Evolutionary conservation across 64 coral and sea anemone genomes (phyloP).

Genomic region (Trachythela sp.): DNA sequence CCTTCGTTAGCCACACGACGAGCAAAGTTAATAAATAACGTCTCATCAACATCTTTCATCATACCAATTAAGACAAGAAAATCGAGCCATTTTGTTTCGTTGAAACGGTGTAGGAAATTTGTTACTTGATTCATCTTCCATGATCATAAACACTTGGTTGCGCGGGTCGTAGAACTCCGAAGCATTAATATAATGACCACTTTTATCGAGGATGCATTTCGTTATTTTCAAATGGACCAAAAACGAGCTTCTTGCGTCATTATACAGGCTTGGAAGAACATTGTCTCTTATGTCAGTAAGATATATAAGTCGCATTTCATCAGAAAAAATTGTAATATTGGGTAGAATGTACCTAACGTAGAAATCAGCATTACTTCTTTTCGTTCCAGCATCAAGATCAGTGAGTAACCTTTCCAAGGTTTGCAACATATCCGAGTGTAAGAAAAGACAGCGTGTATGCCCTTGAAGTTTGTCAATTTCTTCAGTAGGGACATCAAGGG

Average conservation of each 20-base stretch:
- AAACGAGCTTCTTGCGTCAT: background rate
- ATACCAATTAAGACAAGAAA: slow-evolving; percentile 73
- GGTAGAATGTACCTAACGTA: background rate
- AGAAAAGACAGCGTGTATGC: background rate
- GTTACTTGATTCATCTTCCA: background rate
- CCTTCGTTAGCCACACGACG: slow-evolving; percentile 46
- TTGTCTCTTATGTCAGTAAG: background rate
- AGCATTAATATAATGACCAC: background rate
- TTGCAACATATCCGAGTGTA: background rate
- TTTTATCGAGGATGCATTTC: background rate
- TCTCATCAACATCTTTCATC: slow-evolving; percentile 21
- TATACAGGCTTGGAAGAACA: background rate
- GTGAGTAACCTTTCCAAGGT: background rate
- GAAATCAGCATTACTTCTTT: no score
- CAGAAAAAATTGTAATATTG: background rate
- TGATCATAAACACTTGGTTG: background rate
- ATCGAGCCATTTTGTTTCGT: slow-evolving; percentile 34
- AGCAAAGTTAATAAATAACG: slow-evolving; percentile 56
- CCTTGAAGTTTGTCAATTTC: slow-evolving; percentile 42
- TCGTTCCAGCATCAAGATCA: background rate
- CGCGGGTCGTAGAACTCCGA: background rate
- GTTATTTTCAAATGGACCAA: background rate
- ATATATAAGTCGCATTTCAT: background rate
- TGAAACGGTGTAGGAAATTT: slow-evolving; percentile 45
- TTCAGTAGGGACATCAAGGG: slow-evolving; percentile 43